These are phyloP conservation scores for Chaetodon trifasciatus DNA, from an alignment of 2,797 vertebrate species.

Conservation along the genomic window DNA sequence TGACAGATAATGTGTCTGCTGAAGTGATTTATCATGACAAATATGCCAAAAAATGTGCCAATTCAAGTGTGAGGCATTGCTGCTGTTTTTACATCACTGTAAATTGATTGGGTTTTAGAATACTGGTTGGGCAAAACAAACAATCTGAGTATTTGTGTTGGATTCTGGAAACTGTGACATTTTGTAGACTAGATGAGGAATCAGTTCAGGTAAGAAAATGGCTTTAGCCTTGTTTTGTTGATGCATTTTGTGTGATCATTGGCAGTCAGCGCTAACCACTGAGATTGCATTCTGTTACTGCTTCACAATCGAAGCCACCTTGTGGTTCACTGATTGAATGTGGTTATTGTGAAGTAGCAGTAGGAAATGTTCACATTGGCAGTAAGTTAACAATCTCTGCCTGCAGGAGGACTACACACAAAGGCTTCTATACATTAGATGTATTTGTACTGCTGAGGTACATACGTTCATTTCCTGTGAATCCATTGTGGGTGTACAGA, in stretches of 20 bases:
- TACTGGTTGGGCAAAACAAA: neutral
- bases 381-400: neutral
- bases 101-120: neutral
- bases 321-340: neutral
- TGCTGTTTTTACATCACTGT: neutral
- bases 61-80: neutral
- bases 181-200: neutral
- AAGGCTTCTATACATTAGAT: neutral
- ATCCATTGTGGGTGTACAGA: neutral
- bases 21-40: neutral
- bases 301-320: neutral
- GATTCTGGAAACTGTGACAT: neutral
- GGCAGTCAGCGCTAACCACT: neutral
- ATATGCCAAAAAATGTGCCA: neutral
- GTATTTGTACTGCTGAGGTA: neutral
- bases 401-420: neutral
- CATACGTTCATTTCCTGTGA: neutral
- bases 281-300: neutral
- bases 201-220: neutral
- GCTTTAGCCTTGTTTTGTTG: neutral
- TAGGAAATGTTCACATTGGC: neutral
- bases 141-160: neutral
- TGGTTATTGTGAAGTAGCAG: neutral
- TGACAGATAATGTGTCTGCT: neutral
- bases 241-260: neutral